These are phyloP conservation scores for Eurytemora carolleeae DNA, from an alignment of 1,140 invertebrate species.

Conservation along the genomic window DNA sequence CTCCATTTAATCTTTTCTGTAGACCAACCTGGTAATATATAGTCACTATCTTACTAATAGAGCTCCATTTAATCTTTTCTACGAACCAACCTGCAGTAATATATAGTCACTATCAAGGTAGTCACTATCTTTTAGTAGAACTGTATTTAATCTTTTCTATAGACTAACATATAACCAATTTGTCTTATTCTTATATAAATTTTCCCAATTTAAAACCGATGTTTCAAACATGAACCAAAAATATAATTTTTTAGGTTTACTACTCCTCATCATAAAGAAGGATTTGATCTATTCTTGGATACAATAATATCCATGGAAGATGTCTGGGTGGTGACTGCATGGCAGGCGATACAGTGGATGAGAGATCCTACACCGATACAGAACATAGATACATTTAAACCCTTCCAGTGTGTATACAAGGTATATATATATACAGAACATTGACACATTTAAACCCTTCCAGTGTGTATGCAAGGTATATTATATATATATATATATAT, in stretches of 20 bases:
- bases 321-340: constrained; percentile 47
- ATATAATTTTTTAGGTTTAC: constrained; percentile 37
- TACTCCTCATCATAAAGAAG: constrained; percentile 77
- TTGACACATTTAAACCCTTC: no score
- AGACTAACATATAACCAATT: background rate
- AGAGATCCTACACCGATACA: background rate
- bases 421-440: no score
- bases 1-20: no score
- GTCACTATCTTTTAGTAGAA: background rate
- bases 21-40: no score
- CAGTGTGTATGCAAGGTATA: no score
- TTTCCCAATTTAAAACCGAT: background rate
- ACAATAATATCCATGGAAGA: constrained; percentile 70
- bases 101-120: no score
- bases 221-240: no score
- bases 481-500: no score
- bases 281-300: constrained; percentile 76
- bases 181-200: background rate
- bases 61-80: no score
- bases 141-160: background rate
- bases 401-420: background rate
- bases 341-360: background rate
- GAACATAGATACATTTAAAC: background rate
- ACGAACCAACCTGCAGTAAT: no score
- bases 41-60: no score